These are phyloP conservation scores for Tigriopus californicus DNA, from an alignment of 2,888 invertebrate genomes.

Conservation along the genomic window DNA sequence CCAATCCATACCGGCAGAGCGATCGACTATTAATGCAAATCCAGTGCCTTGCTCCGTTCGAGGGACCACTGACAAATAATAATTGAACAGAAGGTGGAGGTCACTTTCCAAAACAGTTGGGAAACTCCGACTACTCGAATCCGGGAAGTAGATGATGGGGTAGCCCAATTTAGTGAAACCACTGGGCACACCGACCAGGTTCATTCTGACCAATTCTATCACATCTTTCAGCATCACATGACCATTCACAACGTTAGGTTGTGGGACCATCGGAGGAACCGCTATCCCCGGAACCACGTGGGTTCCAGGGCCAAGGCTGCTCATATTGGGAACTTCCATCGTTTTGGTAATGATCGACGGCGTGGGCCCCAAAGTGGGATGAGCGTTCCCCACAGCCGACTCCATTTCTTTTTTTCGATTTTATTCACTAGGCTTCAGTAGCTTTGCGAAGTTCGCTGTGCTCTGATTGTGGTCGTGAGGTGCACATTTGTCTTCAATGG, in stretches of 20 bases:
- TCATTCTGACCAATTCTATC: not conserved
- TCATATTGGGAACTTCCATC: no score
- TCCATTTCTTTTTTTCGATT: no score
- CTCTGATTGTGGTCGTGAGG: no score
- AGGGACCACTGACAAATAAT: constrained; percentile 7
- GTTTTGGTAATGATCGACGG: no score
- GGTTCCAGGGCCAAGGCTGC: not conserved
- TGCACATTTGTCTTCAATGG: no score
- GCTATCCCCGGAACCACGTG: not conserved
- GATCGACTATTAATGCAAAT: constrained; percentile 6
- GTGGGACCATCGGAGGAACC: not conserved
- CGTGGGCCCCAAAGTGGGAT: no score
- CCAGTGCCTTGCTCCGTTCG: constrained; percentile 12
- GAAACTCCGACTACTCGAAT: not conserved
- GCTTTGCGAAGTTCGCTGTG: no score
- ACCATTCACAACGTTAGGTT: not conserved
- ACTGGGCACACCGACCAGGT: not conserved
- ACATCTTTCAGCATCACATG: constrained; percentile 10
- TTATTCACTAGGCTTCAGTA: no score
- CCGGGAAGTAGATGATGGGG: constrained; percentile 6
- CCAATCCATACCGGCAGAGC: not conserved
- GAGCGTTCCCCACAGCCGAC: no score
- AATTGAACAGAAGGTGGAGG: constrained; percentile 8
- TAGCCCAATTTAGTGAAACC: constrained; percentile 10
- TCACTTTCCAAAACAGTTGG: not conserved